Evolutionary conservation across 2,888 invertebrate genomes (phyloP).

Genomic region (Mesochorus sp.): DNA sequence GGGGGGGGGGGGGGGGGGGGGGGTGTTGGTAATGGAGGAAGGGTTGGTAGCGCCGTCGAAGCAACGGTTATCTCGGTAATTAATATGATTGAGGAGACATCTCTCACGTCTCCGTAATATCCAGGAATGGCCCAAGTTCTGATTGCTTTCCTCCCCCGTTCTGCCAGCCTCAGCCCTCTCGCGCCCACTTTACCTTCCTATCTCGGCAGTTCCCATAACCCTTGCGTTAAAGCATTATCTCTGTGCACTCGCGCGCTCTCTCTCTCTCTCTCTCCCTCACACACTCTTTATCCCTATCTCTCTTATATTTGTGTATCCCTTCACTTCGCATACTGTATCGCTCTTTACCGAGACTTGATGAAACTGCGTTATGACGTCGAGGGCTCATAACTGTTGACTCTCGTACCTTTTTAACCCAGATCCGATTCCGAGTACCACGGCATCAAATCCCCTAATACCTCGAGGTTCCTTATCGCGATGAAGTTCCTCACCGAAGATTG

Average conservation of each 20-base stretch:
- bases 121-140: slow-evolving; percentile 82
- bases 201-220: slow-evolving; percentile 75
- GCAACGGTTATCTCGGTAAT: slow-evolving; percentile 81
- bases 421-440: not conserved
- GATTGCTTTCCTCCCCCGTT: slow-evolving; percentile 80
- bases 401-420: slow-evolving; percentile 57
- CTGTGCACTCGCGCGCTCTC: too few species aligned
- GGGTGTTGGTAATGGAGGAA: slow-evolving; percentile 15
- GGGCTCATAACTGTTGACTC: slow-evolving; percentile 40
- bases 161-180: slow-evolving; percentile 56
- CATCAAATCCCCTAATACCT: too few species aligned
- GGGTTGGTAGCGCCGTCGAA: slow-evolving; percentile 75
- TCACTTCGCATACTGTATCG: slow-evolving; percentile 32
- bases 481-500: too few species aligned
- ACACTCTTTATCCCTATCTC: not conserved
- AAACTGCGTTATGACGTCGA: slow-evolving; percentile 68
- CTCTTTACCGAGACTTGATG: too few species aligned
- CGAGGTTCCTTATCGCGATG: too few species aligned
- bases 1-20: not conserved
- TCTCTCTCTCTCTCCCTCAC: slow-evolving; percentile 41
- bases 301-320: not conserved
- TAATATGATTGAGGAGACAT: slow-evolving; percentile 82
- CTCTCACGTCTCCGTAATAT: slow-evolving; percentile 82
- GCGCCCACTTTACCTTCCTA: slow-evolving; percentile 72
- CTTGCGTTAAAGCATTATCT: slow-evolving; percentile 70